phyloP scores from a whole-genome alignment of 2,113 vertebrate species.

The Pseudorasbora parva region DNA sequence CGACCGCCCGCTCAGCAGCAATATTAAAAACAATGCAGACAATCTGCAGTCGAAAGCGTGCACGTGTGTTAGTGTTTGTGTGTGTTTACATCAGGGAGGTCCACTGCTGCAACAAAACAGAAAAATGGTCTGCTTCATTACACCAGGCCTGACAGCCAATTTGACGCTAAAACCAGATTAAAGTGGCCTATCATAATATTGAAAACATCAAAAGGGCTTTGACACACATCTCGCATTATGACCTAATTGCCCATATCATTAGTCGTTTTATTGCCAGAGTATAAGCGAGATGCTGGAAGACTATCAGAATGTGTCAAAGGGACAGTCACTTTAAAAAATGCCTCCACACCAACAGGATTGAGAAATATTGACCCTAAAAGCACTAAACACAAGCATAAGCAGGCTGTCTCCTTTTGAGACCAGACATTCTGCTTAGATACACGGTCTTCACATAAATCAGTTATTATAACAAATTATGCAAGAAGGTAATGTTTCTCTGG shows the following conservation, averaged over 20 bases:
- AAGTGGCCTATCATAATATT: background rate
- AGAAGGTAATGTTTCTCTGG: background rate
- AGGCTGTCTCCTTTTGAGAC: slow-evolving; percentile 17
- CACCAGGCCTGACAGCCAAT: background rate
- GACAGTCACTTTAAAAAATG: background rate
- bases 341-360: slow-evolving; percentile 1
- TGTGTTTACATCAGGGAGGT: slow-evolving; percentile 1
- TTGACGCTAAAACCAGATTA: slow-evolving; percentile 41
- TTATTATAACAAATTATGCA: slow-evolving; percentile 21
- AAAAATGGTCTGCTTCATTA: background rate
- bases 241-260: slow-evolving; percentile 49
- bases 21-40: slow-evolving; percentile 40
- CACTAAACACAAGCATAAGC: background rate
- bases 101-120: background rate
- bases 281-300: slow-evolving; percentile 1
- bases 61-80: slow-evolving; percentile 18
- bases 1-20: slow-evolving; percentile 33
- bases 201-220: slow-evolving; percentile 11
- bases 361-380: slow-evolving; percentile 8
- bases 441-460: background rate
- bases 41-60: slow-evolving; percentile 4
- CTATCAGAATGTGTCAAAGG: background rate
- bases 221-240: slow-evolving; percentile 35
- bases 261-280: slow-evolving; percentile 42
- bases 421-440: background rate